Evolutionary conservation across 2,797 vertebrate genomes (phyloP), one percentile per base, ranked within the genome.

Genomic region (Cuniculus paca): DNA sequence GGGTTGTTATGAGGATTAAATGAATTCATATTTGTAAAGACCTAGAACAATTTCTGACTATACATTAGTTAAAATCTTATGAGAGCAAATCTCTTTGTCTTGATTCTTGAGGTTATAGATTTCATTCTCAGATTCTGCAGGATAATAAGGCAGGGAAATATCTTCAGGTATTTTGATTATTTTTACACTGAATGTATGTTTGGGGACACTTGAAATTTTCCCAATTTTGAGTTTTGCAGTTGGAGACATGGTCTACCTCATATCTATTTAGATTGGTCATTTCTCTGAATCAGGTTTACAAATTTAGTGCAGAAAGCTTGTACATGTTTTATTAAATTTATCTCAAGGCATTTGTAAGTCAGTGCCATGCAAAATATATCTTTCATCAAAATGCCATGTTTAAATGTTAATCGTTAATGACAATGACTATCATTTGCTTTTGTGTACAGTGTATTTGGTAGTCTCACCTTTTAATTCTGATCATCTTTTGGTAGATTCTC

Each of bases 371-470:
- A 90, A 79, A 91, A 60, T 58, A 70, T 48, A 87, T 80, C 5
- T 87, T 93, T 74, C 91, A 79, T 75, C 26, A 77, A 74, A 88
- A 60, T 81, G 17, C 11, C 14, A 60, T 52, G 31, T 81, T 20
- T n/a, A 86, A 95, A 52, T 85, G 0, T n/a, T 91, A 75, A 12
- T 81, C 88, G 31, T 84, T 77, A 12, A 77, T 39, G 28, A 56
- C 36, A 65, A 48, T 82, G 58, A 92, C 88, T 86, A 91, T 5
- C 8, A 50, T 90, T 77, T 92, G 34, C 14, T 89, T 93, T 91
- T 85, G 11, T 68, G 42, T 17, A 63, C 5, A 77, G 28, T 26
- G 86, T n/a, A n/a, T 79, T 78, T 72, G 8, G 1, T 70, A 63
- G 36, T 13, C 5, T 56, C 26, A 78, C 8, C n/a, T 84, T 45